phyloP scores from a whole-genome alignment of 2,888 invertebrate genomes.

The Amphipyra tragopoginis region DNA sequence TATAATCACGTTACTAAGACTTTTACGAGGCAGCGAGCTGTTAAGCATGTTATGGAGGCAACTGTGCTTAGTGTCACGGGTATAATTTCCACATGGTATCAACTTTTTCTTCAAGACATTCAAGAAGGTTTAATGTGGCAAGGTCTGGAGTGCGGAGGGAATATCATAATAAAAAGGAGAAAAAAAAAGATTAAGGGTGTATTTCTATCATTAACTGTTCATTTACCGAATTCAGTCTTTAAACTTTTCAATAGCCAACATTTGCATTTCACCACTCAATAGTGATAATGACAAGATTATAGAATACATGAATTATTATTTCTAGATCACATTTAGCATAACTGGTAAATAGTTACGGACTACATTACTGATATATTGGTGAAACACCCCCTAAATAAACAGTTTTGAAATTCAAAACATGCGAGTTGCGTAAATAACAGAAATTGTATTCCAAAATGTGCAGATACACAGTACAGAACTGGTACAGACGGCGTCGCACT shows the following conservation, averaged over 20 bases:
- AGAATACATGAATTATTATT: too few relatives aligned
- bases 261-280: too few relatives aligned
- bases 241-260: too few relatives aligned
- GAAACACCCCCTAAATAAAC: too few relatives aligned
- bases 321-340: too few relatives aligned
- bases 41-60: constrained; percentile 7
- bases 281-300: too few relatives aligned
- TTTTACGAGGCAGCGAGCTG: constrained; percentile 1
- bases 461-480: not conserved
- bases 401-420: not conserved
- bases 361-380: too few relatives aligned
- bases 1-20: constrained; percentile 1
- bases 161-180: not conserved
- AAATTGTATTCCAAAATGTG: not conserved
- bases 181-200: too few relatives aligned
- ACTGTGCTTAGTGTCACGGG: not conserved
- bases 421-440: not conserved
- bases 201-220: too few relatives aligned
- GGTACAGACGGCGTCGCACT: constrained; percentile 10
- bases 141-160: too few relatives aligned
- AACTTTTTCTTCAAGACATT: constrained; percentile 2
- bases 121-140: not conserved
- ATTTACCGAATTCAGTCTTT: too few relatives aligned
- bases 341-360: too few relatives aligned
- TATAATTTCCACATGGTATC: not conserved